A percentile compares a stretch with the other conserved stretches of the same genome.
phyloP scores from a whole-genome alignment of 2,888 invertebrate genomes.

The Agrenia bidenticulata region DNA sequence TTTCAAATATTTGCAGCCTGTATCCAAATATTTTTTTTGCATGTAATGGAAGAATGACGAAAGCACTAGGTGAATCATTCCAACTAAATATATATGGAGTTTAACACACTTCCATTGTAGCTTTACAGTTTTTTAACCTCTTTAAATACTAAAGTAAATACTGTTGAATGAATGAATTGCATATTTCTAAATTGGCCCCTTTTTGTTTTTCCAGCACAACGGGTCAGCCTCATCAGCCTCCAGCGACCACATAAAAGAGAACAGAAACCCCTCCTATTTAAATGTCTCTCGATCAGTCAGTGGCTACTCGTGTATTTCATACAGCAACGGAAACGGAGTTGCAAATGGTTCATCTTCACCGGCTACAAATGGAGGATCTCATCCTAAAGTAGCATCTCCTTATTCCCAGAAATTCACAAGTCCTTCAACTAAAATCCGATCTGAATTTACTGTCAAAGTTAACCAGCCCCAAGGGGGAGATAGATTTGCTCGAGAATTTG shows the following conservation, averaged over 20 bases:
- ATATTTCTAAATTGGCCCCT: neutral
- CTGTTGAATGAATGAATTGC: too few relatives aligned
- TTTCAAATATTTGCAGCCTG: constrained; percentile 9
- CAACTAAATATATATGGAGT: too few relatives aligned
- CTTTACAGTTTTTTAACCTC: too few relatives aligned
- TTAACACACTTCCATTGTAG: too few relatives aligned
- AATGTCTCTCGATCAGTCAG: constrained; percentile 86
- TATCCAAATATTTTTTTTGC: neutral
- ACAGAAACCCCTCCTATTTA: constrained; percentile 76
- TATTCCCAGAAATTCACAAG: constrained; percentile 20
- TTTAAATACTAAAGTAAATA: neutral
- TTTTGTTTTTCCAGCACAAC: constrained; percentile 24
- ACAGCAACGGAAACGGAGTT: constrained; percentile 38
- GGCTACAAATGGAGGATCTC: constrained; percentile 11
- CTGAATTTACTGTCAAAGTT: constrained; percentile 15
- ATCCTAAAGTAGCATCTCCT: neutral
- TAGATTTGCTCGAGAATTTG: neutral
- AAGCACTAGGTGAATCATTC: too few relatives aligned
- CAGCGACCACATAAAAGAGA: constrained; percentile 24
- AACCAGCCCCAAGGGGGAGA: neutral
- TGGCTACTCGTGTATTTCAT: constrained; percentile 73
- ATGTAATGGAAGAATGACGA: too few relatives aligned
- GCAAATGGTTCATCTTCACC: constrained; percentile 30
- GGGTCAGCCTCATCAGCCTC: constrained; percentile 18
- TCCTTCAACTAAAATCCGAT: constrained; percentile 26